Percentiles rank a stretch among this genome's conserved stretches.
These are phyloP conservation scores for Diachasma alloeum DNA, from an alignment of 1,140 invertebrate genomes.

Conservation along the genomic window DNA sequence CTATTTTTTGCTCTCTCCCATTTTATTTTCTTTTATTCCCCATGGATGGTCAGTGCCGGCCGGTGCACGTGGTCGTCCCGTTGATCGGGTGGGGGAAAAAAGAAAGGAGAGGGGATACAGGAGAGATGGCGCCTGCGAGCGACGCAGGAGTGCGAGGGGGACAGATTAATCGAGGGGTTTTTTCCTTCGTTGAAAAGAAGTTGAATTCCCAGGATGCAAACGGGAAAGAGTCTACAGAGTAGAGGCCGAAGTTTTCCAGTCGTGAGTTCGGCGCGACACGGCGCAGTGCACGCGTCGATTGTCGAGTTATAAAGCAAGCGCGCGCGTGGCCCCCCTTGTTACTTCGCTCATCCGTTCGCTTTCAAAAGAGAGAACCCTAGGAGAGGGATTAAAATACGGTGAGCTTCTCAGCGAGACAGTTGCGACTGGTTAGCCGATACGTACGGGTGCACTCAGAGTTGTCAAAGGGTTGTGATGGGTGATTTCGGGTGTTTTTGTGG, in stretches of 20 bases:
- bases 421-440: neutral
- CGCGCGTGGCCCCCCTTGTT: neutral
- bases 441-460: neutral
- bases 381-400: neutral
- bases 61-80: constrained; percentile 10
- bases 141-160: too few relatives aligned
- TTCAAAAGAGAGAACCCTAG: neutral
- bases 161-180: neutral
- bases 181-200: neutral
- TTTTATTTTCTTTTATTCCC: neutral
- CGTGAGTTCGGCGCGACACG: neutral
- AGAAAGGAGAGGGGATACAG: neutral
- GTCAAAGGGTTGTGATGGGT: neutral
- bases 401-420: neutral
- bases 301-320: neutral
- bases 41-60: neutral
- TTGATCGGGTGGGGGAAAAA: constrained; percentile 4
- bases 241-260: neutral
- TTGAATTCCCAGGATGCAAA: neutral
- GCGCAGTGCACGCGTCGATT: constrained; percentile 2
- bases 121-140: neutral
- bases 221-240: neutral
- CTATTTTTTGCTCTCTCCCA: neutral
- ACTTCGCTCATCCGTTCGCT: neutral
- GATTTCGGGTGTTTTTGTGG: neutral